Evolutionary conservation across 1,140 invertebrate species (phyloP).

Genomic region (Camponotus pennsylvanicus): DNA sequence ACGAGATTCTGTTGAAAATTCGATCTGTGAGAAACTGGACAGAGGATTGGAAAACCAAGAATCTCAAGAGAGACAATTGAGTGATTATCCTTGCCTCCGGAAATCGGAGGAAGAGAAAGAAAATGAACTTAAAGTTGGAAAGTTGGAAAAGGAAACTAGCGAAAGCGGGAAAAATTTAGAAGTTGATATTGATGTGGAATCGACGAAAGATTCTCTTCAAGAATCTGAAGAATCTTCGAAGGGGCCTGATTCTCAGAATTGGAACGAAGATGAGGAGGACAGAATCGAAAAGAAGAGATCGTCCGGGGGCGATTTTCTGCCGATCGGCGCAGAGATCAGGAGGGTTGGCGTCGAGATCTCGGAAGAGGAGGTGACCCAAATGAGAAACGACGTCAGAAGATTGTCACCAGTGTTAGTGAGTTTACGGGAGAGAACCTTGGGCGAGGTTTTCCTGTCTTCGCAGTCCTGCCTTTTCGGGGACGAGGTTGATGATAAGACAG

Average conservation of each 20-base stretch:
- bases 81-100: background rate
- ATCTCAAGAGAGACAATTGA: constrained; percentile 17
- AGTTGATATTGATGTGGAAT: background rate
- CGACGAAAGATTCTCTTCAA: background rate
- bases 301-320: constrained; percentile 76
- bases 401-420: constrained; percentile 84
- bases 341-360: constrained; percentile 83
- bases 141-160: background rate
- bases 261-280: background rate
- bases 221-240: background rate
- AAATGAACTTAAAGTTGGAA: constrained; percentile 20
- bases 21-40: constrained; percentile 23
- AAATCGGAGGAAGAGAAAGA: background rate
- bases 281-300: constrained; percentile 65
- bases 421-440: constrained; percentile 82
- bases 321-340: constrained; percentile 80
- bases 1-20: background rate
- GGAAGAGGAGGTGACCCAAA: constrained; percentile 81
- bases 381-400: constrained; percentile 82
- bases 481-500: background rate
- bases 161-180: background rate
- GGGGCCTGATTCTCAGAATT: background rate
- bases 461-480: constrained; percentile 71
- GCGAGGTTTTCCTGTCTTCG: constrained; percentile 82
- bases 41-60: background rate